Conservation (phyloP, 2,797 vertebrate genomes). For the Cirrhinus molitorella region DNA sequence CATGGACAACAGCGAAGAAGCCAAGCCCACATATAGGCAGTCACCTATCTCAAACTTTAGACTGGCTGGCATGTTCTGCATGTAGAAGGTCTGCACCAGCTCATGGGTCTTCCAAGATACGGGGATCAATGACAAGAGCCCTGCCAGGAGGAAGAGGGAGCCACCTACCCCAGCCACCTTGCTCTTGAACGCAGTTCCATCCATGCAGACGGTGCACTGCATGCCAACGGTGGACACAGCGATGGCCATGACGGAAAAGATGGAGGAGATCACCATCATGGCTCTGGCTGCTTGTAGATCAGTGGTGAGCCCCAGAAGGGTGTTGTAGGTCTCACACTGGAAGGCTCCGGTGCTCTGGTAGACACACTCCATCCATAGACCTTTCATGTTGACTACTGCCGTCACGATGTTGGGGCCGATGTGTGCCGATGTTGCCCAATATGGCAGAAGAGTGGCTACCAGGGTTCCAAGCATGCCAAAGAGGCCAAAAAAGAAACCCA, state of each 20-base stretch:
- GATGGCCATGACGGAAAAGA: slow-evolving; percentile 84
- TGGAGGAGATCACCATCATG: slow-evolving; percentile 92
- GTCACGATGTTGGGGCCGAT: slow-evolving; percentile 94
- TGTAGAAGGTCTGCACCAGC: slow-evolving; percentile 90
- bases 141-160: slow-evolving; percentile 81
- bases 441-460: slow-evolving; percentile 87
- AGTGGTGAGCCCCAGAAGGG: slow-evolving; percentile 86
- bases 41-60: slow-evolving; percentile 93
- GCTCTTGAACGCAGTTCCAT: slow-evolving; percentile 81
- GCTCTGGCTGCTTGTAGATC: slow-evolving; percentile 91
- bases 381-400: slow-evolving; percentile 87
- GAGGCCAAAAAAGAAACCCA: slow-evolving; percentile 88
- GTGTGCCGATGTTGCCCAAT: slow-evolving; percentile 90
- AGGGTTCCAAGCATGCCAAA: slow-evolving; percentile 88
- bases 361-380: slow-evolving; percentile 98
- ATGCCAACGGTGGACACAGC: slow-evolving; percentile 83
- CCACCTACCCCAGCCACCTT: slow-evolving; percentile 85
- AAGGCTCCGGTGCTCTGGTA: slow-evolving; percentile 93
- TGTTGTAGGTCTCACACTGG: slow-evolving; percentile 96
- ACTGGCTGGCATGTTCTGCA: slow-evolving; percentile 81
- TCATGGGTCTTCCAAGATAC: slow-evolving; percentile 92
- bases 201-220: slow-evolving; percentile 92
- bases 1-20: slow-evolving; percentile 86
- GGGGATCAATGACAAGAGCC: slow-evolving; percentile 88
- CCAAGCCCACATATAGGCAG: slow-evolving; percentile 90